phyloP scores from a whole-genome alignment of 2,797 vertebrate species.

The Microctenopoma lineatum region DNA sequence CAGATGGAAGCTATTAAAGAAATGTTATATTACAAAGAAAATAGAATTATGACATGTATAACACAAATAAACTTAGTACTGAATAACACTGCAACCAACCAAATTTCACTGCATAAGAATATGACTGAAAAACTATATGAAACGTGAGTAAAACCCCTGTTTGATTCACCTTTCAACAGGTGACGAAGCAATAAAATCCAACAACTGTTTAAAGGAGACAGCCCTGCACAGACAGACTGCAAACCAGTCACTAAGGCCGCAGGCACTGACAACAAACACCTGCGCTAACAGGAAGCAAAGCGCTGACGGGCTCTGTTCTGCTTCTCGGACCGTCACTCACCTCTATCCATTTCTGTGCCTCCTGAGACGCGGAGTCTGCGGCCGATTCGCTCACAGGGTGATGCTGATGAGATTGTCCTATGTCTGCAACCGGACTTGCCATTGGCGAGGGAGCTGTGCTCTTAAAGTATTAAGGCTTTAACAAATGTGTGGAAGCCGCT shows the following conservation, averaged over 20 bases:
- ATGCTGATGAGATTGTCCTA: slow-evolving; percentile 84
- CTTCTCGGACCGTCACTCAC: slow-evolving; percentile 75
- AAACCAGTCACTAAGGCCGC: slow-evolving; percentile 25
- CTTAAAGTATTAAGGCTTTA: slow-evolving; percentile 22
- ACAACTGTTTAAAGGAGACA: not conserved
- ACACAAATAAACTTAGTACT: fast-evolving
- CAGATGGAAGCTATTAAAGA: not conserved
- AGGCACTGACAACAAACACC: slow-evolving; percentile 30
- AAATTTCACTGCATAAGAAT: not conserved
- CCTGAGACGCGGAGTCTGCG: slow-evolving; percentile 86
- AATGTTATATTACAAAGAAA: not conserved
- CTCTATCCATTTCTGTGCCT: slow-evolving; percentile 97
- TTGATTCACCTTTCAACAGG: slow-evolving; percentile 74
- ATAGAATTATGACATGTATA: not conserved
- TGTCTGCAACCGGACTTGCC: slow-evolving; percentile 88
- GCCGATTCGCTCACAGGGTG: slow-evolving; percentile 74
- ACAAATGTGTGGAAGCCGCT: slow-evolving; percentile 16
- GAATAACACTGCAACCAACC: not conserved
- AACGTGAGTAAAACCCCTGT: not conserved
- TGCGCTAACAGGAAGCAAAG: slow-evolving; percentile 1
- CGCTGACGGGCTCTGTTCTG: not conserved
- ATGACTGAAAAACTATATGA: fast-evolving
- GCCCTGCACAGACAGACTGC: slow-evolving; percentile 3
- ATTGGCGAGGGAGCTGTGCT: slow-evolving; percentile 80
- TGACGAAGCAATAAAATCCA: slow-evolving; percentile 64